Base-by-base conservation (phyloP, 2,888 invertebrate species). In the Punctoribates punctum region DNA sequence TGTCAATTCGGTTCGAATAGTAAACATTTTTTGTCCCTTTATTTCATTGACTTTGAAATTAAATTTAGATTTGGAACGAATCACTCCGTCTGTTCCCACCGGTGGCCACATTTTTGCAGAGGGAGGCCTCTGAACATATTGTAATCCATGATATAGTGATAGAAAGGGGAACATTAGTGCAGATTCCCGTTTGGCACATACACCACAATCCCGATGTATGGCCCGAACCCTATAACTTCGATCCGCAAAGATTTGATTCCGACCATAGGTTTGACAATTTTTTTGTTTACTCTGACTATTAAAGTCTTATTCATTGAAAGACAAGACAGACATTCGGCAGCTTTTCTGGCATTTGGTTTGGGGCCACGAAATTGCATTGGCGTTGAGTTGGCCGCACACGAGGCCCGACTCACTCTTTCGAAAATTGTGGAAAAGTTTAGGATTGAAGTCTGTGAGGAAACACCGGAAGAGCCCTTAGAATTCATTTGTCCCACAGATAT, bases 151-250 rank as follows among this genome's bases (percentile, higher is more conserved):
- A 75, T 34, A 27, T 73, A 9, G 73, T 57, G 13, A 75, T 82
- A 20, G 80, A 80, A 5, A 78, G 80, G 73, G 78, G 77, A 29
- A 76, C 77, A n/a, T 75, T 75, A 13, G 78, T 81, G 3, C 76
- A 79, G 42, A 79, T 80, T 3, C 81, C 81, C 0, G 75, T 81
- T 34, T 80, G 81, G 81, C 77, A 79, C 27, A 80, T 82, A 13
- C 82, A 82, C 51, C 80, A 80, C 57, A 79, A 81, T 74, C 79
- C 81, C 0, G 54, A 79, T 3, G 57, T 79, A 15, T 82, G 81
- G 81, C 79, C 80, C 11, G 79, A 81, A 20, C 81, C 81, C 17
- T 78, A 79, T 72, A 73, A 73, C 13, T 81, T 82, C 57, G 79
- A 81, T 70, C 81, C 81, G 1, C 80, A 81, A 1, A 77, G 81